Percentiles rank a stretch among this genome's conserved stretches.
phyloP scores from a whole-genome alignment of 1,140 invertebrate species.

The Drosophila hydei region DNA sequence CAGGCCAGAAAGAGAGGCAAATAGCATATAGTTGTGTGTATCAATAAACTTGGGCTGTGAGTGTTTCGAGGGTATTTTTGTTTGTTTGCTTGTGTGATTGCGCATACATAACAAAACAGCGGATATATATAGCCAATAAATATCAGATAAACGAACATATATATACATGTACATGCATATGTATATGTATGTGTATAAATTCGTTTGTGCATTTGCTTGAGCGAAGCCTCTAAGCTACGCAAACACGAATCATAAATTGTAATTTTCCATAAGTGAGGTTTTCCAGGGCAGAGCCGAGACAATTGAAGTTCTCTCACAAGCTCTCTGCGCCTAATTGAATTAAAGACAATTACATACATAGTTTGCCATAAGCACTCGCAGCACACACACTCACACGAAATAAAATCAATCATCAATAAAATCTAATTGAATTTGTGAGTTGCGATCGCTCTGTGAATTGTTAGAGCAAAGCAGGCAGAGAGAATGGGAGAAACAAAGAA shows the following conservation, averaged over 20 bases:
- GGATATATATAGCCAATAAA: conserved; percentile 50
- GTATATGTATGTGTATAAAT: conserved; percentile 2
- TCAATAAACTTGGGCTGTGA: conserved; percentile 25
- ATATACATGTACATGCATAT: conserved; percentile 4
- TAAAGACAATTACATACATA: conserved; percentile 66
- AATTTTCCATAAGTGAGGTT: conserved; percentile 13
- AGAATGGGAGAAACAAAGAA: background rate
- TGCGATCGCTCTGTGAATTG: conserved; percentile 36
- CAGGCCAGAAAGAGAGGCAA: conserved; percentile 20
- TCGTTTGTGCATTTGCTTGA: background rate
- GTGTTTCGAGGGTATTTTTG: conserved; percentile 16
- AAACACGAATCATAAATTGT: conserved; percentile 24
- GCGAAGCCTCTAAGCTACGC: background rate
- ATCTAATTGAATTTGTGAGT: conserved; percentile 73
- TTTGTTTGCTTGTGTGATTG: conserved; percentile 34
- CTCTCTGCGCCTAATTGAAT: conserved; percentile 61
- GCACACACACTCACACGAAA: conserved; percentile 4
- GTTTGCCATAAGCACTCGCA: conserved; percentile 8
- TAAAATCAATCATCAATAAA: conserved; percentile 79
- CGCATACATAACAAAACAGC: conserved; percentile 37
- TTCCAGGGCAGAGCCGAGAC: conserved; percentile 32
- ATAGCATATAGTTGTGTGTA: conserved; percentile 24
- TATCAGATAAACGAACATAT: conserved; percentile 24
- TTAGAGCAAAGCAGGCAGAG: background rate
- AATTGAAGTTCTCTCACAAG: conserved; percentile 54